Evolutionary conservation across 2,888 invertebrate species (phyloP).

Genomic region (Drosophila percnosoma): DNA sequence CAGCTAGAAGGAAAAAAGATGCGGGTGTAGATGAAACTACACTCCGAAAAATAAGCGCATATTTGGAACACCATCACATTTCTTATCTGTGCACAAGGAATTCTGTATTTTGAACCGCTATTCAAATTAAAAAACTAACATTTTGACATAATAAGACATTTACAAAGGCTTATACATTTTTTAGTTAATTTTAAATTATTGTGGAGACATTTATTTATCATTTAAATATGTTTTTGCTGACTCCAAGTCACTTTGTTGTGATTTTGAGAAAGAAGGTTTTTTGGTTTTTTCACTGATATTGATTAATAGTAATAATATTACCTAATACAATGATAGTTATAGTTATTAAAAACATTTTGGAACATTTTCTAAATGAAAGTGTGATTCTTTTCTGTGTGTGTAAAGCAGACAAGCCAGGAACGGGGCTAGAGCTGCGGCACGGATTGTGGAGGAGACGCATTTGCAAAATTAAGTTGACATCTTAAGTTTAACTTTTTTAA

Average conservation of each 20-base stretch:
- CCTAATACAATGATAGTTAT: no score
- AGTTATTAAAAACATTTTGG: neutral
- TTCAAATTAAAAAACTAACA: neutral
- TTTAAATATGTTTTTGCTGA: neutral
- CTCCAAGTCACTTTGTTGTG: neutral
- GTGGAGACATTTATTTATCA: neutral
- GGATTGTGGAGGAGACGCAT: conserved; percentile 5
- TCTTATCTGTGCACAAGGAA: neutral
- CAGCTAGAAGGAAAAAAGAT: conserved; percentile 4
- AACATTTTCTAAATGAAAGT: neutral
- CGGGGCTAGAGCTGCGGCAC: neutral
- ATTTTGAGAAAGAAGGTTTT: neutral
- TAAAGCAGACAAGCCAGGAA: neutral
- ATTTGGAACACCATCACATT: neutral
- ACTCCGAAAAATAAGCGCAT: neutral
- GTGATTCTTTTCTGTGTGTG: neutral
- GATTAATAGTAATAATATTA: neutral
- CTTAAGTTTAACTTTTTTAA: conserved; percentile 76
- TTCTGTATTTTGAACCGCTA: neutral
- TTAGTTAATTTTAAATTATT: neutral
- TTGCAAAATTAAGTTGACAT: conserved; percentile 69
- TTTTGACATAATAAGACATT: no score
- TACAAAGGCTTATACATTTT: neutral
- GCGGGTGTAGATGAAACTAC: conserved; percentile 3
- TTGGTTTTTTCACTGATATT: neutral